Base-by-base conservation (phyloP, 2,888 invertebrate genomes). In the Tipula unca region DNA sequence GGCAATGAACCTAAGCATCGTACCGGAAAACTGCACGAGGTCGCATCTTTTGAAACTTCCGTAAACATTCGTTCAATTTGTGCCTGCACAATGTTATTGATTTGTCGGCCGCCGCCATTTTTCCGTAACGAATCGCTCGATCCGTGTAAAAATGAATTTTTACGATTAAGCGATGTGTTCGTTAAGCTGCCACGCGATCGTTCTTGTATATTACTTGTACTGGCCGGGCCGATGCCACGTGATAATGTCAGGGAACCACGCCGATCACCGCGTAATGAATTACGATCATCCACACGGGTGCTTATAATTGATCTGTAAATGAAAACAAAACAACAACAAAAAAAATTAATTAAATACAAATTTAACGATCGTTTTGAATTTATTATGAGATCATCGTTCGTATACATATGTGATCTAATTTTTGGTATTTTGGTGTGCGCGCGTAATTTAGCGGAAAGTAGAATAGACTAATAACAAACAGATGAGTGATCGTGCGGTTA, bases 11-110 rank as follows among this genome's bases (percentile, higher is more conserved):
- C 97, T 87, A 97, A 92, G 89, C 97, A 97, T 88, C 95, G 95
- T 0, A 97, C 96, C 87, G 93, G 93, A 88, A 95, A 95, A 84
- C 93, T 90, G 87, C 93, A 94, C 54, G 92, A 91, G 8, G 93
- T 92, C 0, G 93, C 93, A 86, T 93, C 92, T 86, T 93, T 93
- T 2, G 95, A 94, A 88, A 95, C 94, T 86, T 95, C 95, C 29
- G 93, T 94, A 89, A 97, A 97, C 94, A 97, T 95, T 88, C 95
- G 94, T 89, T 97, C 96, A 90, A 97, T 97, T 88, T 95, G 94
- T 17, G 95, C 96, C 90, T 97, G 97, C 1, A 97, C 96, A 86
- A 94, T 94, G 88, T 96, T 96, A 88, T 93, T 93, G 42, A 93
- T 92, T 85, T 90, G 88, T 36, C 89, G 88, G 17, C 89, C 89